Evolutionary conservation across 2,888 invertebrate genomes (phyloP), one percentile per base, ranked within the genome.

Genomic region (Neelides folsomi): DNA sequence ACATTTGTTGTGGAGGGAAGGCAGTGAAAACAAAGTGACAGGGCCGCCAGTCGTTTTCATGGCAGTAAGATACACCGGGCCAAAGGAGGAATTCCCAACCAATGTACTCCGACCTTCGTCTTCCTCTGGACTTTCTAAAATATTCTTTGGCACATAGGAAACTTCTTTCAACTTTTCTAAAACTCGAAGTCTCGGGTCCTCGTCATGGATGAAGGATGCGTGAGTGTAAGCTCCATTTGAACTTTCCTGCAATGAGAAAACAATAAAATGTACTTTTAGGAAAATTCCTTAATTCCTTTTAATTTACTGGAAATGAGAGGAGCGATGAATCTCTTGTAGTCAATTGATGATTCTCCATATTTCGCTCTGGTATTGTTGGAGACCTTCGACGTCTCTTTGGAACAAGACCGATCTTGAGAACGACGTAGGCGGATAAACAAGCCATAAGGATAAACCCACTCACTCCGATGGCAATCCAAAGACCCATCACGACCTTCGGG

Each of bases 41-140:
- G 60, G 56, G 10, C 52, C 27, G 2, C 52, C 47, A 12, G 52
- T 58, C 35, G 51, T 57, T 43, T 53, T 51, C 41, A 63, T 47
- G 20, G 54, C 54, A 6, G 59, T 58, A 8, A 57, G 37, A 45
- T 63, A 57, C 2, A 61, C 57, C 7, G 58, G 50, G 0, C 88
- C 88, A 69, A 82, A 89, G 66, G 78, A 79, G 20, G 88, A 88
- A 9, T 80, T 73, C 0, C 83, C 83, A 40, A 85, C 72, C 18
- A 84, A 71, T 67, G 79, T 76, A 2, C 67, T 51, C 2, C 79
- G 77, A 66, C 83, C 82, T 47, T 54, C 52, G 7, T 54, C 50
- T 8, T 52, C 39, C 10, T 42, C 52, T 20, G 54, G 42, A 13
- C 59, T 58, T 41, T 82, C 82, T 56, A 88, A 70, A 45, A 79